These are phyloP conservation scores for Spodoptera frugiperda DNA, from an alignment of 1,140 invertebrate species.

Conservation along the genomic window DNA sequence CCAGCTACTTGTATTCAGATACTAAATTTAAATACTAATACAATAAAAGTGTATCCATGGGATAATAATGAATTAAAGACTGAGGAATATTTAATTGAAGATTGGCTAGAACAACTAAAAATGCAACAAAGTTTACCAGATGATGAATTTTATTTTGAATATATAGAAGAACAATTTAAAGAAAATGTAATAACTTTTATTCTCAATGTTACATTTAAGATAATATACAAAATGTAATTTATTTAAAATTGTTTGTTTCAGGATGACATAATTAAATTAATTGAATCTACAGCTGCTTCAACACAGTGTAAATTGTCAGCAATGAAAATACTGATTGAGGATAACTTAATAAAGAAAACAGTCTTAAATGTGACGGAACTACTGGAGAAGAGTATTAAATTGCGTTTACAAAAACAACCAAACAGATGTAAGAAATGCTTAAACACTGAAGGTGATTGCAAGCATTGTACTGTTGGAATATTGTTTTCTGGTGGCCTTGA, in stretches of 20 bases:
- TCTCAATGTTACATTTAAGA: conserved; percentile 1
- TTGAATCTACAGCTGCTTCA: conserved; percentile 63
- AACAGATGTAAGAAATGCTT: conserved; percentile 89
- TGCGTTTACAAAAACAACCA: conserved; percentile 89
- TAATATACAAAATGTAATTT: neutral
- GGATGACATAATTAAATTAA: conserved; percentile 75
- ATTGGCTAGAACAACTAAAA: conserved; percentile 70
- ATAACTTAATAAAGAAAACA: conserved; percentile 72
- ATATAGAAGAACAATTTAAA: conserved; percentile 52
- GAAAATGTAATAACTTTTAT: conserved; percentile 56
- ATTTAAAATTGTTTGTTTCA: conserved; percentile 59
- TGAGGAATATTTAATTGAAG: conserved; percentile 52
- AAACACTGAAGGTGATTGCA: conserved; percentile 58
- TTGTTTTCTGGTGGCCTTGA: conserved; percentile 98
- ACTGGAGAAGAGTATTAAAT: conserved; percentile 88
- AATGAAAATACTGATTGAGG: conserved; percentile 79
- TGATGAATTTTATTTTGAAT: conserved; percentile 64
- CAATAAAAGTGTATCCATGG: conserved; percentile 81
- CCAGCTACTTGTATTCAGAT: conserved; percentile 91
- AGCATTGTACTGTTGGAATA: conserved; percentile 93
- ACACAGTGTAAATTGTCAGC: conserved; percentile 62
- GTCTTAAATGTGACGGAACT: conserved; percentile 85
- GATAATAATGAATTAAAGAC: conserved; percentile 31
- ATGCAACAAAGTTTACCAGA: conserved; percentile 71
- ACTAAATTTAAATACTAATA: conserved; percentile 85